A percentile compares a stretch with the other conserved stretches of the same genome.
phyloP scores from a whole-genome alignment of 2,888 invertebrate species.

The Myopa tessellatipennis region DNA sequence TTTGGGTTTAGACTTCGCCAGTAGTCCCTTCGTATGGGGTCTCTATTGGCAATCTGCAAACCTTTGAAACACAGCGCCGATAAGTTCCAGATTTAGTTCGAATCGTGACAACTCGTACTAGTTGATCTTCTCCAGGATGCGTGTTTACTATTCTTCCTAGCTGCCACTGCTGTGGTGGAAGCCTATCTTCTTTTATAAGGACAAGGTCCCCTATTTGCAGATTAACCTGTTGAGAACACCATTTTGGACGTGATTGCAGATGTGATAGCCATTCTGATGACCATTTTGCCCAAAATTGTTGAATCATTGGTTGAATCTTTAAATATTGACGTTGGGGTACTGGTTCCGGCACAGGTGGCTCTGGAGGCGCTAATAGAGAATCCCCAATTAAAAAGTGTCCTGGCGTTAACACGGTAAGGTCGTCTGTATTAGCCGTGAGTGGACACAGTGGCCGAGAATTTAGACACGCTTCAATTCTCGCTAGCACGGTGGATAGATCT shows the following conservation, averaged over 20 bases:
- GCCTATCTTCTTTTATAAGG: neutral
- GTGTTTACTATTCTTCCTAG: neutral
- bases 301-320: neutral
- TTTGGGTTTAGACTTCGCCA: too few species aligned
- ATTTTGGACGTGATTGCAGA: neutral
- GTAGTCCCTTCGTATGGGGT: neutral
- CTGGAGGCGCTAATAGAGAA: neutral
- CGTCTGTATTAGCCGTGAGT: neutral
- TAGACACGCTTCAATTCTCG: neutral
- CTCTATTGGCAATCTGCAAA: neutral
- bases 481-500: neutral
- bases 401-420: neutral
- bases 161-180: neutral
- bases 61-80: neutral
- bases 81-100: neutral
- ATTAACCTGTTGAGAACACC: too few species aligned
- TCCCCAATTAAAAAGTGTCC: neutral
- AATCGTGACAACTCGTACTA: neutral
- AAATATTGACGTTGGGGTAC: neutral
- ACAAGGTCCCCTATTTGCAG: neutral
- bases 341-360: neutral
- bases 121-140: slow-evolving; percentile 1
- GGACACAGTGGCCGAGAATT: slow-evolving; percentile 2
- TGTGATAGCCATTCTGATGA: neutral
- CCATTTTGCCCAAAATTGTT: neutral